Evolutionary conservation across 2,888 invertebrate genomes (phyloP).

Genomic region (Xanthorhoe spadicearia): DNA sequence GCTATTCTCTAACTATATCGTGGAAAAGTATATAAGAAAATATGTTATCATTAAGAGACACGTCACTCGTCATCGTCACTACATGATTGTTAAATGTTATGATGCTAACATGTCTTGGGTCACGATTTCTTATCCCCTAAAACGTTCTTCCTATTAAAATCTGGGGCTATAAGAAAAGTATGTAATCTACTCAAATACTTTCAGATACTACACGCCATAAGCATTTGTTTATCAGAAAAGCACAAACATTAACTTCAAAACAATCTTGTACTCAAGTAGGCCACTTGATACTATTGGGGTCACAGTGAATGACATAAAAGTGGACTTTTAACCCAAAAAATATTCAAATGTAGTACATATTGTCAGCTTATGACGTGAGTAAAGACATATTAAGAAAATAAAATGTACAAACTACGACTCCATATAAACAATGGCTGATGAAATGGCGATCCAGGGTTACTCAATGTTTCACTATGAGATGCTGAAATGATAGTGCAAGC

Average conservation of each 20-base stretch:
- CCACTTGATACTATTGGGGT: too few relatives aligned
- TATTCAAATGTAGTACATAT: too few relatives aligned
- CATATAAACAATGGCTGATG: slow-evolving; percentile 23
- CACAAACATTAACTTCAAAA: too few relatives aligned
- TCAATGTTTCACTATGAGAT: slow-evolving; percentile 13
- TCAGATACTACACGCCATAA: not conserved
- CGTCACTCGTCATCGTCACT: not conserved
- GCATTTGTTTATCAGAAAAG: not conserved
- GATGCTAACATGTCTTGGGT: not conserved
- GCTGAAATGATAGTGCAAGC: slow-evolving; percentile 27
- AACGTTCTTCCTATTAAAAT: not conserved
- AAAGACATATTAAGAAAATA: slow-evolving; percentile 6
- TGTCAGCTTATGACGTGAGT: not conserved
- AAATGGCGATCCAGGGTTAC: slow-evolving; percentile 25
- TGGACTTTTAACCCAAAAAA: too few relatives aligned
- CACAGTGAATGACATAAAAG: too few relatives aligned
- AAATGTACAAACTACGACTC: slow-evolving; percentile 19
- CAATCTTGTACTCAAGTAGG: too few relatives aligned
- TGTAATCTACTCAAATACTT: not conserved
- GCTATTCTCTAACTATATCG: not conserved
- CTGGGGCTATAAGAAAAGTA: not conserved
- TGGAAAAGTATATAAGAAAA: not conserved
- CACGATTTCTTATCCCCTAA: not conserved
- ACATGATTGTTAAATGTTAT: not conserved
- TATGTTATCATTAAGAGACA: not conserved